These are phyloP conservation scores for Argya squamiceps DNA, from an alignment of 2,797 vertebrate genomes.

Conservation along the genomic window DNA sequence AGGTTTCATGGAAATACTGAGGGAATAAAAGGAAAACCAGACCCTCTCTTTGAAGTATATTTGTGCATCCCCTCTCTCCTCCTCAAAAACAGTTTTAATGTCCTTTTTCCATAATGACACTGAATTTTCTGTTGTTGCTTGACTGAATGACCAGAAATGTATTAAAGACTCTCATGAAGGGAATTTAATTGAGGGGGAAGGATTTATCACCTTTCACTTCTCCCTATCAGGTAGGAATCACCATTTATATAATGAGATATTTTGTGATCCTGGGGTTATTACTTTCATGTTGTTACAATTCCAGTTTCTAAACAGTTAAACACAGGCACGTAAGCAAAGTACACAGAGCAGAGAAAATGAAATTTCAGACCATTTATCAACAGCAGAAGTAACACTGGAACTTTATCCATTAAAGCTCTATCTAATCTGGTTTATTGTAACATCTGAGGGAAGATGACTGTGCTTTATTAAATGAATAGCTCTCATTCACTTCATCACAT, in stretches of 20 bases:
- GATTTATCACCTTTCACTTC: slow-evolving; percentile 3
- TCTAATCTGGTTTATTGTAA: slow-evolving; percentile 67
- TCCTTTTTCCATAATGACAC: slow-evolving; percentile 35
- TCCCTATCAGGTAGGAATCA: not conserved
- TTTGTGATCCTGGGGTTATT: not conserved
- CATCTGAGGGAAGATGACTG: slow-evolving; percentile 65
- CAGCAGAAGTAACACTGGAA: slow-evolving; percentile 22
- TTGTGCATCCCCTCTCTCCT: slow-evolving; percentile 12
- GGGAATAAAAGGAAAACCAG: slow-evolving; percentile 68
- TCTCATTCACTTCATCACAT: slow-evolving; percentile 73
- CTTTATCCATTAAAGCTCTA: slow-evolving; percentile 51
- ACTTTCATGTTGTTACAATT: not conserved
- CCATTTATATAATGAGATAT: not conserved
- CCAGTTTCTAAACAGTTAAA: slow-evolving; percentile 34
- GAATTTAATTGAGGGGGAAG: slow-evolving; percentile 12
- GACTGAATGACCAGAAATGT: not conserved
- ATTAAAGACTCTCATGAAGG: not conserved
- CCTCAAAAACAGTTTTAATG: slow-evolving; percentile 11
- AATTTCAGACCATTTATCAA: slow-evolving; percentile 58
- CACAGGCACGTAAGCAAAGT: not conserved
- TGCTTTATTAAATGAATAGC: slow-evolving; percentile 69
- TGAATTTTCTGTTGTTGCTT: slow-evolving; percentile 35
- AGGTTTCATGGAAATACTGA: slow-evolving; percentile 72
- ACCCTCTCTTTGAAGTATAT: slow-evolving; percentile 60
- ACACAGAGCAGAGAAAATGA: slow-evolving; percentile 32